Conservation (phyloP, 2,888 invertebrate species). For the Poecilus cupreus region DNA sequence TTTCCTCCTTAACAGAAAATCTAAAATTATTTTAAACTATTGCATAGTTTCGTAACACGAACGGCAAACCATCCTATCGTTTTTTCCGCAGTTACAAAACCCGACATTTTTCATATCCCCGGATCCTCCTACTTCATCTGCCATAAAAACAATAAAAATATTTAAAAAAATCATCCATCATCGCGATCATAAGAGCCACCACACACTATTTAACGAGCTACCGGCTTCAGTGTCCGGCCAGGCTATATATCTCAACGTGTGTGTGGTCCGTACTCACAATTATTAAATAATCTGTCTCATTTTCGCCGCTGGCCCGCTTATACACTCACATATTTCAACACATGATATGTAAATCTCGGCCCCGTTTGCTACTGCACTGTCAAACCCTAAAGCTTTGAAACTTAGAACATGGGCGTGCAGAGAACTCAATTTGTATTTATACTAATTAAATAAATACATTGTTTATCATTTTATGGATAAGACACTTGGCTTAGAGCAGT, state of each 20-base stretch:
- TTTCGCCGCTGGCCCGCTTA: neutral
- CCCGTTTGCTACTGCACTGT: neutral
- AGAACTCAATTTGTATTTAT: no score
- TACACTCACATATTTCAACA: slow-evolving; percentile 22
- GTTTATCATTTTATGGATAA: no score
- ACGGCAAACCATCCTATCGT: neutral
- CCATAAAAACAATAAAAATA: neutral
- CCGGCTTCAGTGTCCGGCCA: neutral
- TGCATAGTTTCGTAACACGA: no score
- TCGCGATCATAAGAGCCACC: neutral
- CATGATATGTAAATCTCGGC: slow-evolving; percentile 11
- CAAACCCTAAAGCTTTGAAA: neutral
- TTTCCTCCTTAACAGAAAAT: neutral
- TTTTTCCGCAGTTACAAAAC: neutral
- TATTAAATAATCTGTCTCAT: slow-evolving; percentile 25
- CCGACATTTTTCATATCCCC: neutral
- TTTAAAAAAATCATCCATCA: neutral
- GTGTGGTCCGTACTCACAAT: slow-evolving; percentile 7
- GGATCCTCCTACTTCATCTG: neutral
- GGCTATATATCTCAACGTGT: slow-evolving; percentile 11
- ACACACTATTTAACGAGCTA: neutral
- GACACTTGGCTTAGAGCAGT: no score
- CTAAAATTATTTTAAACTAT: neutral
- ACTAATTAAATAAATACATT: no score
- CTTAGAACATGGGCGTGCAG: neutral